phyloP scores from a whole-genome alignment of 2,113 vertebrate genomes.

The Phylloscopus whistleri region DNA sequence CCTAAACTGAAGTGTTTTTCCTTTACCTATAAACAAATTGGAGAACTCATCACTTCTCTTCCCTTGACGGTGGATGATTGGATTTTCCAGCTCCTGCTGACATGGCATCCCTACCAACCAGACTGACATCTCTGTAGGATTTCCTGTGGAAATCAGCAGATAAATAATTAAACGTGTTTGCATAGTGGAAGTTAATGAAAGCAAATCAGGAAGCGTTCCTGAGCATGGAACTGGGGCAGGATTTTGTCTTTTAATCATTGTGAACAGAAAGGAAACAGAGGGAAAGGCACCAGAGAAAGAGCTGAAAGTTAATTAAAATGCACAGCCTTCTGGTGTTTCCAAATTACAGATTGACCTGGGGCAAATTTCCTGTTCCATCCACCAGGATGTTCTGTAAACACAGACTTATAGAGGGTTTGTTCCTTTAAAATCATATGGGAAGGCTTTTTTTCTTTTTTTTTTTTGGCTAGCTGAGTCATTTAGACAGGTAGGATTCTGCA shows the following conservation, averaged over 20 bases:
- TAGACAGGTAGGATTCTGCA: not conserved
- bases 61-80: not conserved
- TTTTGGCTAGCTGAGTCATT: not conserved
- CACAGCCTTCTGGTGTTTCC: constrained; percentile 19
- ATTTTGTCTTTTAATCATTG: constrained; percentile 28
- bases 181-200: constrained; percentile 23
- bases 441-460: not conserved
- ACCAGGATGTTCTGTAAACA: not conserved
- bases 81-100: constrained; percentile 16
- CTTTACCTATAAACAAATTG: not conserved
- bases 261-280: not conserved
- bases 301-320: constrained; percentile 37
- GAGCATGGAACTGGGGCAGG: not conserved
- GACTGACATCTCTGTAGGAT: not conserved
- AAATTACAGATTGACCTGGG: not conserved
- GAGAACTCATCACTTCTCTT: not conserved
- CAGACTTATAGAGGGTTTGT: not conserved
- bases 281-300: not conserved
- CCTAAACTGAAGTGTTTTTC: not conserved
- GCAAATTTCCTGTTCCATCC: not conserved
- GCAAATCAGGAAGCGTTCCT: not conserved
- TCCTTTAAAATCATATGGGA: not conserved
- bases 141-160: constrained; percentile 20
- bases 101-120: not conserved
- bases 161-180: constrained; percentile 46